Percentiles rank a stretch among this genome's conserved stretches.
These are phyloP conservation scores for Phymatocera aterrima DNA, from an alignment of 2,888 invertebrate species.

Conservation along the genomic window DNA sequence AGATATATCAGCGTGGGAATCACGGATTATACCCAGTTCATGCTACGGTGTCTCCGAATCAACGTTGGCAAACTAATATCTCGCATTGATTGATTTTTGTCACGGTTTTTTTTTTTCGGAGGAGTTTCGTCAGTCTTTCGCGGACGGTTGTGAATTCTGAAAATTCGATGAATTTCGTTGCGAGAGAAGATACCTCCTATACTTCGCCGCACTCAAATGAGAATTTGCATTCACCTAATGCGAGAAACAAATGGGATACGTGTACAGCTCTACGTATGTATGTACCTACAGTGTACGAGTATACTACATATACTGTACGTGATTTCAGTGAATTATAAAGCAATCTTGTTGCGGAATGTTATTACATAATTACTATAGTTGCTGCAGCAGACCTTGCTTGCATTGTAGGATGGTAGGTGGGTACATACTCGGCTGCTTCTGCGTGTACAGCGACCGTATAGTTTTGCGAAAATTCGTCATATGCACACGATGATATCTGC, in stretches of 20 bases:
- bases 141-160: not conserved
- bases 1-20: too few relatives aligned
- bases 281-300: too few relatives aligned
- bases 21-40: too few relatives aligned
- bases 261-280: too few relatives aligned
- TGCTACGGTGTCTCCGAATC: too few relatives aligned
- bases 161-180: not conserved
- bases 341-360: slow-evolving; percentile 16
- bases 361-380: not conserved
- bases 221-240: slow-evolving; percentile 8
- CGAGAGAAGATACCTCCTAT: not conserved
- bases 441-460: too few relatives aligned
- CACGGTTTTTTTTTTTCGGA: not conserved
- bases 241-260: not conserved
- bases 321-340: slow-evolving; percentile 21
- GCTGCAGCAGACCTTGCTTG: too few relatives aligned
- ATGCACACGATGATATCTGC: too few relatives aligned
- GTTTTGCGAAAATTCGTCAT: too few relatives aligned
- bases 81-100: not conserved
- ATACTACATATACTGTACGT: not conserved
- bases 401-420: not conserved
- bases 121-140: too few relatives aligned
- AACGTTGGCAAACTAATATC: not conserved
- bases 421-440: not conserved
- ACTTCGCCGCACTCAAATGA: not conserved